Conservation (phyloP, 2,113 vertebrate species). For the Marcusenius ussheri region DNA sequence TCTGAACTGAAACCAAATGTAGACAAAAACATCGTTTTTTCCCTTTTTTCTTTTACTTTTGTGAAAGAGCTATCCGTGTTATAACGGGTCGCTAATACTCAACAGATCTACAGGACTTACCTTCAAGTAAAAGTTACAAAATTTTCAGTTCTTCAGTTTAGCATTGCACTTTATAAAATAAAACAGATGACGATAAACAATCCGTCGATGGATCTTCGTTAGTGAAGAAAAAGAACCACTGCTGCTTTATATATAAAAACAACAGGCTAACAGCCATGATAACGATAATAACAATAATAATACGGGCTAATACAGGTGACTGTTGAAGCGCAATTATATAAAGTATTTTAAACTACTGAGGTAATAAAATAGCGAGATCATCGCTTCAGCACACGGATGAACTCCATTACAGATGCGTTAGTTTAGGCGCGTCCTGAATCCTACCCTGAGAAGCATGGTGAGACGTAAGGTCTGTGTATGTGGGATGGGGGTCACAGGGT, state of each 20-base stretch:
- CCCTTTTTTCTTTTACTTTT: constrained; percentile 34
- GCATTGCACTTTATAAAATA: constrained; percentile 78
- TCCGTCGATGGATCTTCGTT: constrained; percentile 54
- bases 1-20: constrained; percentile 58
- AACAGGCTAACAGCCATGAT: constrained; percentile 38
- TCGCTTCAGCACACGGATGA: constrained; percentile 55
- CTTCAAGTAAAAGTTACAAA: constrained; percentile 81
- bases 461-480: constrained; percentile 98
- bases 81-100: constrained; percentile 66
- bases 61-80: constrained; percentile 65
- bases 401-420: constrained; percentile 93
- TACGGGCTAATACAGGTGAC: constrained; percentile 75
- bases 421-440: constrained; percentile 98
- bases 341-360: constrained; percentile 77
- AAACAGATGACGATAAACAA: constrained; percentile 61
- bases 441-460: constrained; percentile 99
- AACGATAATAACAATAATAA: constrained; percentile 70
- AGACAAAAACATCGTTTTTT: constrained; percentile 40
- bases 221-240: constrained; percentile 56
- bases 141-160: constrained; percentile 67
- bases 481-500: constrained; percentile 98
- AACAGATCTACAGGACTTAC: constrained; percentile 84
- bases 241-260: constrained; percentile 59
- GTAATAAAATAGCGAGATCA: constrained; percentile 81
- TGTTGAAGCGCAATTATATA: constrained; percentile 68